Evolutionary conservation across 2,113 vertebrate genomes (phyloP), one percentile per base, ranked within the genome.

Genomic region (Gymnogyps californianus): DNA sequence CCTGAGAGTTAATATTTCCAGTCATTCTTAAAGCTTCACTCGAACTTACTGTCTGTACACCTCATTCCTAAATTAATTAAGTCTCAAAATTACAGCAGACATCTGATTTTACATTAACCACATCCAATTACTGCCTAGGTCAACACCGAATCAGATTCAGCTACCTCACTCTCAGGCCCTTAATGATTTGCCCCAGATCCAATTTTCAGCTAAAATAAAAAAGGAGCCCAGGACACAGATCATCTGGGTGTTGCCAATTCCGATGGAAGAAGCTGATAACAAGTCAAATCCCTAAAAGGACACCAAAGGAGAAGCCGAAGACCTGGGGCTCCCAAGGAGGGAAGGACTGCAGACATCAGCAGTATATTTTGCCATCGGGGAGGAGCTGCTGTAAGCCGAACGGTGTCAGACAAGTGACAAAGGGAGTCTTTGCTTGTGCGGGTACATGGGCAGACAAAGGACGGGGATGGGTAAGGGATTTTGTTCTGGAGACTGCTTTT

Each of bases 51-150:
- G 18, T 52, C 52, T 91, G 13, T 51, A n/a, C 3, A 67, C 47
- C 17, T 86, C 34, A 8, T 67, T 92, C 51, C 29, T 76, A 93
- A 72, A 86, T 94, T 83, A 88, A 95, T 88, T 88, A 81, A 93
- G 31, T 89, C 79, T 91, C 81, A 89, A 67, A 91, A 82, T 95
- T 83, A 90, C 36, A 67, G 42, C 57, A 88, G 88, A 90, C 15
- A 15, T 66, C 46, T 95, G 79, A 90, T 92, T 86, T 95, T 92
- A 86, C 59, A 55, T 79, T 89, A 91, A 58, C 62, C 17, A n/a
- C 62, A 77, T 92, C 38, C 58, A 77, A 22, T 77, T 90, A 76
- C 58, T 90, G 40, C 59, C 49, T 64, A 80, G 78, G 57, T 86
- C 83, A 93, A 86, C 46, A 52, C 7, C 0, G 3, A 85, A 42